Percentiles rank a stretch among this genome's conserved stretches.
Conservation (phyloP, 2,797 vertebrate genomes). For the Varecia variegata region DNA sequence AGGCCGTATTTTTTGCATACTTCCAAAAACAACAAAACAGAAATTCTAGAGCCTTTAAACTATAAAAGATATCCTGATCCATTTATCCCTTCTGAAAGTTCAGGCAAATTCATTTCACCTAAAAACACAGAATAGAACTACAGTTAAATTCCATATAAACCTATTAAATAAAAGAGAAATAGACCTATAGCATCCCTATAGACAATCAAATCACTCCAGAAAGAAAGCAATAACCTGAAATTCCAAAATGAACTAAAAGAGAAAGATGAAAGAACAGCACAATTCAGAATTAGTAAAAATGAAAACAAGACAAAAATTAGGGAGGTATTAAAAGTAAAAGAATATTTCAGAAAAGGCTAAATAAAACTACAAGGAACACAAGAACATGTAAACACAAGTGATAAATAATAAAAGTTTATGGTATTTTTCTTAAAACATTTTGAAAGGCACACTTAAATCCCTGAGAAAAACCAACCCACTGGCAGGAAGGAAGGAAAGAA, state of each 20-base stretch:
- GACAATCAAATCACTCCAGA: background rate
- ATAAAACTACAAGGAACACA: background rate
- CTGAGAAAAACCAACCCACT: background rate
- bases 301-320: background rate
- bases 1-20: background rate
- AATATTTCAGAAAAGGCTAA: background rate
- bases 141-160: background rate
- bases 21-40: background rate
- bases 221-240: background rate
- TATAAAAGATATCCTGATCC: background rate
- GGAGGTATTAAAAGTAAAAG: background rate
- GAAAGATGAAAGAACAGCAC: background rate
- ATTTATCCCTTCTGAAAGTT: background rate
- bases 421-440: background rate
- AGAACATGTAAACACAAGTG: background rate
- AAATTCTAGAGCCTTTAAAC: background rate
- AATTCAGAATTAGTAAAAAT: slow-evolving; percentile 17
- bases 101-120: background rate
- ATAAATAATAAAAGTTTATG: background rate
- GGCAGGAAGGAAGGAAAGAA: background rate
- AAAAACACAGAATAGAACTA: background rate
- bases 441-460: background rate
- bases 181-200: background rate
- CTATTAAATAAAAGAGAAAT: background rate
- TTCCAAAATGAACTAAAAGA: background rate